Conservation (phyloP, 2,888 invertebrate species). For the Caenorhabditis virilis region DNA sequence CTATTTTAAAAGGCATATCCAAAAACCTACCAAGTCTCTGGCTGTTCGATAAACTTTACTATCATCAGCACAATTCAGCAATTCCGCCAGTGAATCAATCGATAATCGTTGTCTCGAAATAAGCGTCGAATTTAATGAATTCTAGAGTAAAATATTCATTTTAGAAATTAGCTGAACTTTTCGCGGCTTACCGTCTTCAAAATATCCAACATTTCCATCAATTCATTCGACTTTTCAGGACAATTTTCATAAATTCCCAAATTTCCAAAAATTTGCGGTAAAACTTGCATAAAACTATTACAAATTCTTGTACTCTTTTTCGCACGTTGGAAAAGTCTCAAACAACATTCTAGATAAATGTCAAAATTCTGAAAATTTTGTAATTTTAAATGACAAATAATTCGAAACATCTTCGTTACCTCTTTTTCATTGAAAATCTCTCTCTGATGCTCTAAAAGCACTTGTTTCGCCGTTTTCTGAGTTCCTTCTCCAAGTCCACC, state of each 20-base stretch:
- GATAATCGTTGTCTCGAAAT: slow-evolving; percentile 18
- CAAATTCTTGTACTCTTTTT: slow-evolving; percentile 16
- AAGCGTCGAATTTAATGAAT: slow-evolving; percentile 3
- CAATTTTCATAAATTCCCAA: slow-evolving; percentile 18
- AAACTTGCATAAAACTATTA: slow-evolving; percentile 28
- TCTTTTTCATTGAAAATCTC: slow-evolving; percentile 12
- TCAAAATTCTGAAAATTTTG: slow-evolving; percentile 21
- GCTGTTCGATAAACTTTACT: slow-evolving; percentile 22
- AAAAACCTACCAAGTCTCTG: slow-evolving; percentile 12
- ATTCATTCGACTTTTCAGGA: slow-evolving; percentile 17
- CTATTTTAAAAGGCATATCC: neutral
- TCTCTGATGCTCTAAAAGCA: slow-evolving; percentile 30
- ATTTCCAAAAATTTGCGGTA: slow-evolving; percentile 28
- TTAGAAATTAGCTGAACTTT: neutral
- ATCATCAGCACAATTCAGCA: slow-evolving; percentile 26
- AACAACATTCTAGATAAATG: slow-evolving; percentile 11
- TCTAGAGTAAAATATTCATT: neutral
- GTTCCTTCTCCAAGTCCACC: slow-evolving; percentile 34
- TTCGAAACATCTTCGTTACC: slow-evolving; percentile 1
- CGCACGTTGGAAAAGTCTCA: slow-evolving; percentile 7
- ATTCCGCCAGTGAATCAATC: slow-evolving; percentile 23
- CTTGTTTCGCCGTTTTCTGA: slow-evolving; percentile 22
- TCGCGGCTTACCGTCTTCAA: slow-evolving; percentile 8
- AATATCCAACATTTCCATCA: slow-evolving; percentile 16
- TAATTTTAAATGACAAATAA: neutral